phyloP scores from a whole-genome alignment of 1,140 invertebrate species.

The Lordiphosa collinella region DNA sequence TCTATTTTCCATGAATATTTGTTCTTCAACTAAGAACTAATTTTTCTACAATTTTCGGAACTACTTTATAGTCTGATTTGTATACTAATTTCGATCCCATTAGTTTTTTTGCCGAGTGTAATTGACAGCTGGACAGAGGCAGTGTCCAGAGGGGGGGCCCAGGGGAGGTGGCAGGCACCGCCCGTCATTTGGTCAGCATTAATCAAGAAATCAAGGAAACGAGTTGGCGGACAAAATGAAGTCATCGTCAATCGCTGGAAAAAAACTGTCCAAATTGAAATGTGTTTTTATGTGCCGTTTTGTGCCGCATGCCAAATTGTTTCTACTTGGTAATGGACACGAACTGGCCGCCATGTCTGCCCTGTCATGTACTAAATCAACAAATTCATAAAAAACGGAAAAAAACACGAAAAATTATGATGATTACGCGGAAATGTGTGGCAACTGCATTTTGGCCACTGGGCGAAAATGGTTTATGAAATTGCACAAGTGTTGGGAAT shows the following conservation, averaged over 20 bases:
- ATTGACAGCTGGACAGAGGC: conserved; percentile 34
- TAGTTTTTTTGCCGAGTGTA: neutral
- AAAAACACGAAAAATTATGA: conserved; percentile 68
- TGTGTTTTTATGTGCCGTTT: conserved; percentile 66
- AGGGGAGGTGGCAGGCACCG: conserved; percentile 10
- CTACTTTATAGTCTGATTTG: too few species aligned
- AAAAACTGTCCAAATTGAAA: conserved; percentile 62
- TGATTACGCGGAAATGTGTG: conserved; percentile 75
- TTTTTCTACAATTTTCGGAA: too few species aligned
- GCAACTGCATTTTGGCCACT: conserved; percentile 58
- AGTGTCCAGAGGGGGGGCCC: neutral
- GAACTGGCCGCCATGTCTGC: neutral
- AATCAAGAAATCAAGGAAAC: conserved; percentile 44
- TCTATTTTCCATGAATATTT: too few species aligned
- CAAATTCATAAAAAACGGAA: conserved; percentile 34
- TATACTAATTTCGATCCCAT: too few species aligned
- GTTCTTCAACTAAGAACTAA: too few species aligned
- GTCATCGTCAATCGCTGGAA: conserved; percentile 38
- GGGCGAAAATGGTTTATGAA: conserved; percentile 62
- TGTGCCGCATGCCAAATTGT: conserved; percentile 50
- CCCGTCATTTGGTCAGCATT: conserved; percentile 38
- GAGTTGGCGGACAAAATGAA: conserved; percentile 48
- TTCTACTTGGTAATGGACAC: conserved; percentile 16
- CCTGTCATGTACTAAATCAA: conserved; percentile 45
- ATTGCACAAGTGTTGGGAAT: conserved; percentile 66